Conservation (phyloP, 1,140 invertebrate genomes). For the Eriocheir sinensis region DNA sequence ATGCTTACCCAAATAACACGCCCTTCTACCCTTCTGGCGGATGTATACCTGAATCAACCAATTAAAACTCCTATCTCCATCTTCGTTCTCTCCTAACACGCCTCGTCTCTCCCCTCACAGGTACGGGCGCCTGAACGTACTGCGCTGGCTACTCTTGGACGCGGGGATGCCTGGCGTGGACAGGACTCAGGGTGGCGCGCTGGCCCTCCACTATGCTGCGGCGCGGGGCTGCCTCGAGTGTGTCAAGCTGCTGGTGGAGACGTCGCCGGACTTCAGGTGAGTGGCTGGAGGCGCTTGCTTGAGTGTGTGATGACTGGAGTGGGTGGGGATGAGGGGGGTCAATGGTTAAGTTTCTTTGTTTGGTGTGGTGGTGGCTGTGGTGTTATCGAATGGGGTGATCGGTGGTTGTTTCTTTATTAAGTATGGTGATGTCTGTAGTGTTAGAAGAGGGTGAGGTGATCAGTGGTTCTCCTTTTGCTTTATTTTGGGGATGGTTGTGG, state of each 20-base stretch:
- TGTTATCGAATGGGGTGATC: not conserved
- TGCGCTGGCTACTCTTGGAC: conserved; percentile 85
- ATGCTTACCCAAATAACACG: too few relatives aligned
- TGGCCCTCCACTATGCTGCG: conserved; percentile 93
- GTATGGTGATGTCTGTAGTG: too few relatives aligned
- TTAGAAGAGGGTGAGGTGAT: too few relatives aligned
- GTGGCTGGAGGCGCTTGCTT: conserved; percentile 76
- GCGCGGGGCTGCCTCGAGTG: conserved; percentile 92
- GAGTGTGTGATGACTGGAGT: too few relatives aligned
- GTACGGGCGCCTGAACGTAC: conserved; percentile 84
- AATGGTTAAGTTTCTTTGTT: too few relatives aligned
- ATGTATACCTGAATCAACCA: too few relatives aligned
- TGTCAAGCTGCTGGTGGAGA: conserved; percentile 90
- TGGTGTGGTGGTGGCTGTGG: not conserved
- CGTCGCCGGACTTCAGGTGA: conserved; percentile 88
- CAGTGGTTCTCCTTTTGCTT: too few relatives aligned
- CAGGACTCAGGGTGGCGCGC: conserved; percentile 82
- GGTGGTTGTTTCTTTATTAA: not conserved
- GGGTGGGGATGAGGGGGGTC: too few relatives aligned
- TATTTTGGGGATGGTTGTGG: too few relatives aligned
- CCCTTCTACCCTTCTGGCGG: too few relatives aligned
- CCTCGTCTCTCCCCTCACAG: conserved; percentile 79
- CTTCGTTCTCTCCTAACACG: not conserved
- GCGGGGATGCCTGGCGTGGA: conserved; percentile 84
- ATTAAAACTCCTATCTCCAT: too few relatives aligned